Evolutionary conservation across 2,797 vertebrate genomes (phyloP).

Genomic region (Catamblyrhynchus diadema): DNA sequence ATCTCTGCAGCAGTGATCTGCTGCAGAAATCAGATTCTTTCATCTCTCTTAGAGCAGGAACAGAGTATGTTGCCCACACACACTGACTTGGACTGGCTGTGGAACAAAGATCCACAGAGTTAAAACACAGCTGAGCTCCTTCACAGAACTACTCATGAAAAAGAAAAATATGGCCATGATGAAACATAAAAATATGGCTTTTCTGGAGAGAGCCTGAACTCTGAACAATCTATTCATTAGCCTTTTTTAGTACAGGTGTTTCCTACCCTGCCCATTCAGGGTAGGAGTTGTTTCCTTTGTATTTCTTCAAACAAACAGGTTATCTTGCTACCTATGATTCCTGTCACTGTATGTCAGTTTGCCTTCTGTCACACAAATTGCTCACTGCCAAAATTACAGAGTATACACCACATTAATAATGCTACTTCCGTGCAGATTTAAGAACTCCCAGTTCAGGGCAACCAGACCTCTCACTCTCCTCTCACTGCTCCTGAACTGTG

Average conservation of each 20-base stretch:
- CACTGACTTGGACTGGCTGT: not conserved
- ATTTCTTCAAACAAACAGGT: not conserved
- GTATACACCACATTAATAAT: not conserved
- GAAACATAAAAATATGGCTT: not conserved
- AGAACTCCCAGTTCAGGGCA: not conserved
- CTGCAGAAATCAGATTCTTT: not conserved
- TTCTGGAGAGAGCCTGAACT: not conserved
- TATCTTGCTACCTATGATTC: not conserved
- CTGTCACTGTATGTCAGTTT: not conserved
- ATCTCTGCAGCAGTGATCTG: not conserved
- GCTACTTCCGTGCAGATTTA: not conserved
- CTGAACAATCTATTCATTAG: not conserved
- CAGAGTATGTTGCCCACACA: not conserved
- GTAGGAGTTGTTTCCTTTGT: not conserved
- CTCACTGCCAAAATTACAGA: not conserved
- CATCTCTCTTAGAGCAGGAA: not conserved
- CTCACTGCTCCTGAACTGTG: not conserved
- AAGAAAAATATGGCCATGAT: not conserved
- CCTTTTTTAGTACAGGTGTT: not conserved
- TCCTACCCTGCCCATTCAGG: not conserved
- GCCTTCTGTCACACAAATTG: not conserved
- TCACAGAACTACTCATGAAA: not conserved
- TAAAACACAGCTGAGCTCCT: not conserved
- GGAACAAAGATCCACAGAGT: not conserved
- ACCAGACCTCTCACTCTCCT: not conserved